A percentile compares a stretch with the other conserved stretches of the same genome.
These are phyloP conservation scores for Alentia gelatinosa DNA, from an alignment of 2,888 invertebrate genomes.

Conservation along the genomic window DNA sequence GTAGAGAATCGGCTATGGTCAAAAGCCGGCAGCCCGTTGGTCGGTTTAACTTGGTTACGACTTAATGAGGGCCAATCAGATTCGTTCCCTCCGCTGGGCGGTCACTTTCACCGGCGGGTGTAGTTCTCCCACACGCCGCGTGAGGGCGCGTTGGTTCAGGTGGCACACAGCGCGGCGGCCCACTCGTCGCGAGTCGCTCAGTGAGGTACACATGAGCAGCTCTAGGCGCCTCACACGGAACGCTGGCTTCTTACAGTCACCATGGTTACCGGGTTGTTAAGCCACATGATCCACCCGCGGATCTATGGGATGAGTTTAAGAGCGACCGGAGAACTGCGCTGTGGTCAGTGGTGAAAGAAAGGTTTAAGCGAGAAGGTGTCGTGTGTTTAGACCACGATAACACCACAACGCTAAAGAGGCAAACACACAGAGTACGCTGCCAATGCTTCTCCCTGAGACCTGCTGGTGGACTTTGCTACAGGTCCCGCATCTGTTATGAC, in stretches of 20 bases:
- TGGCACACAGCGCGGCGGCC: background rate
- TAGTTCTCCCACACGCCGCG: background rate
- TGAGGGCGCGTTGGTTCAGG: slow-evolving; percentile 12
- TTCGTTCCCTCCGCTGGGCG: background rate
- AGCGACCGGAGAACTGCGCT: background rate
- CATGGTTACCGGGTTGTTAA: slow-evolving; percentile 28
- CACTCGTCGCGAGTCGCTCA: background rate
- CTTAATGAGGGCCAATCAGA: background rate
- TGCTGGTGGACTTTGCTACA: too few species aligned
- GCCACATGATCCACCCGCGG: background rate
- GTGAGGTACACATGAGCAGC: background rate
- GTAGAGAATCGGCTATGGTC: too few species aligned
- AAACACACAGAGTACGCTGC: too few species aligned
- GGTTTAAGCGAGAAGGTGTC: background rate
- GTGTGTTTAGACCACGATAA: too few species aligned
- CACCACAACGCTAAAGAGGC: too few species aligned
- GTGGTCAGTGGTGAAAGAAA: background rate
- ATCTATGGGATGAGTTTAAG: background rate
- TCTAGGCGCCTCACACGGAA: background rate
- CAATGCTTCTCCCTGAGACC: too few species aligned
- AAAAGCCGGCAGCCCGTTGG: background rate
- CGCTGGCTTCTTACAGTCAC: slow-evolving; percentile 10
- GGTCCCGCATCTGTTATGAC: too few species aligned
- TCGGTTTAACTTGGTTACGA: background rate
- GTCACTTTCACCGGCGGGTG: background rate